Conservation (phyloP, 2,113 vertebrate species). For the Arizona elegans region DNA sequence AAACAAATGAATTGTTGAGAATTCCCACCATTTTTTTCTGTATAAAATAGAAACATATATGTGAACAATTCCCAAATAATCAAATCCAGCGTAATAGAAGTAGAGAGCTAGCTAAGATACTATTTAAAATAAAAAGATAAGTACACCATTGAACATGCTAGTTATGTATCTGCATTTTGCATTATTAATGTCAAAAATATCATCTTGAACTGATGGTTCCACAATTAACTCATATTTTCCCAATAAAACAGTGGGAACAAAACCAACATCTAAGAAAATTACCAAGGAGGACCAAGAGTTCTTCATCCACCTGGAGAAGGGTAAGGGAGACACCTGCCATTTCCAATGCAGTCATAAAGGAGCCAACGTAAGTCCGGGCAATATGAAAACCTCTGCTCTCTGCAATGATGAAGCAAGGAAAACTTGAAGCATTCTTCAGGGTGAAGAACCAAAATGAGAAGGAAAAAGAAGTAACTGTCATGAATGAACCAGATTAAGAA, state of each 20-base stretch:
- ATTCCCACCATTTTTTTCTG: background rate
- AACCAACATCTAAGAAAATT: slow-evolving; percentile 29
- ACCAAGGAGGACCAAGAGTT: slow-evolving; percentile 83
- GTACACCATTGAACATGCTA: background rate
- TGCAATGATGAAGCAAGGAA: slow-evolving; percentile 46
- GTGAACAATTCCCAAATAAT: background rate
- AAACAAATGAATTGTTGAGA: background rate
- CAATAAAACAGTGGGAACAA: rapidly evolving
- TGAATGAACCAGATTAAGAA: background rate
- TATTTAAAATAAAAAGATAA: background rate
- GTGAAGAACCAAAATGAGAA: background rate
- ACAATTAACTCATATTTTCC: background rate
- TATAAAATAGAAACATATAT: background rate
- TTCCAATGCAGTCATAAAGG: slow-evolving; percentile 93
- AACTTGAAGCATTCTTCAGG: background rate
- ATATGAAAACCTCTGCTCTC: slow-evolving; percentile 75
- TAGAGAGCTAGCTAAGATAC: background rate
- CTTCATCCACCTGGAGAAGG: slow-evolving; percentile 75
- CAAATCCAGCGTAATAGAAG: background rate
- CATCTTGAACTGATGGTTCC: background rate
- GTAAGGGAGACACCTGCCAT: slow-evolving; percentile 91
- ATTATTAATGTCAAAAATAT: background rate
- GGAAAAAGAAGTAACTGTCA: background rate
- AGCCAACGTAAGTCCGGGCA: slow-evolving; percentile 80
- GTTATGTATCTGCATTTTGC: background rate